Conservation (phyloP, 2,113 vertebrate species). For the Pelecanoides urinatrix region DNA sequence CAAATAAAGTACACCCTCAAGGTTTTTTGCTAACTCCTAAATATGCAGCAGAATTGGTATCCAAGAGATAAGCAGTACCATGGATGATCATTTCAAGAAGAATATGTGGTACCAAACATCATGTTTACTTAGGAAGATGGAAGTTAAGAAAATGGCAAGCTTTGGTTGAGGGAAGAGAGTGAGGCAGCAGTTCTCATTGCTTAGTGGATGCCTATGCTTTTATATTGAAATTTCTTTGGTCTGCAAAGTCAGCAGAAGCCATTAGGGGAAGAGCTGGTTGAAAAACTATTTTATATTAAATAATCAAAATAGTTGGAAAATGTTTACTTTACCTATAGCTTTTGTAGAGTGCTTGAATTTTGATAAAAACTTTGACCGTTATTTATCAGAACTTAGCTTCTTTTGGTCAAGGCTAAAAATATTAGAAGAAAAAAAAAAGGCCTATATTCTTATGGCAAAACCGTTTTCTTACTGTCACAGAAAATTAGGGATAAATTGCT, state of each 20-base stretch:
- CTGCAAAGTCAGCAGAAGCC: background rate
- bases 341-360: background rate
- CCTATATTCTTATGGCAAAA: background rate
- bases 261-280: background rate
- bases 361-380: background rate
- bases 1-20: background rate
- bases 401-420: background rate
- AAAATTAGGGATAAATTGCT: background rate
- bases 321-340: background rate
- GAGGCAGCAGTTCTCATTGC: background rate
- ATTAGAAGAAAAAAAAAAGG: background rate
- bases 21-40: background rate
- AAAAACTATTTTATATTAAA: background rate
- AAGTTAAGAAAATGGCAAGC: background rate
- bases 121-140: background rate
- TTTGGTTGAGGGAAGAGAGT: background rate
- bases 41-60: background rate
- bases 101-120: background rate
- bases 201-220: background rate
- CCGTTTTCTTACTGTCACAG: background rate
- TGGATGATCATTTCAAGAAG: background rate
- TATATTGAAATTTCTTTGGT: background rate
- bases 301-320: background rate
- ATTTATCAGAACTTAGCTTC: background rate
- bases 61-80: background rate